Evolutionary conservation across 1,140 invertebrate genomes (phyloP), one percentile per base, ranked within the genome.

Genomic region (Sminthurinus signatus): DNA sequence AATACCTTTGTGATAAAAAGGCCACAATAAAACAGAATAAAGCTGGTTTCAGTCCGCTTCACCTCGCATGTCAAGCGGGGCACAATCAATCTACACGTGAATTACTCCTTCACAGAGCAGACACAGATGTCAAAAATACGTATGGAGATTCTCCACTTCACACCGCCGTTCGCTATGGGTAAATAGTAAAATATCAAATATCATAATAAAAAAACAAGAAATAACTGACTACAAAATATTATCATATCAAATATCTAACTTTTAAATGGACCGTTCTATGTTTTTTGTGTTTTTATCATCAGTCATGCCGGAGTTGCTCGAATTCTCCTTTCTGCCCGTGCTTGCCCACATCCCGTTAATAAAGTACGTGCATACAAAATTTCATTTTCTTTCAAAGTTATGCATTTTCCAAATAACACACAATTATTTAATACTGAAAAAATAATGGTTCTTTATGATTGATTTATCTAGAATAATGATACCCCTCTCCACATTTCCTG

Each of bases 71-170:
- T 50, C 60, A 58, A 56, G 61, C 58, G 75, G 93, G 94, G 0
- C 94, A 97, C 77, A 97, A 97, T 78, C 92, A 98, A 80, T 91
- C 88, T 65, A 91, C 90, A 67, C 77, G 94, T 44, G 89, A 93
- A 74, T 79, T 97, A 2, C 80, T 97, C 1, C 81, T 94, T 62
- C 86, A 89, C 25, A 91, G 90, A 0, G 90, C 88, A 50, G 86
- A 88, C 76, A 86, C 93, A 0, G 68, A 68, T 42, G 44, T 72
- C 29, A 59, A 58, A 42, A 72, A 72, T 56, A 68, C 70, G 2
- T 72, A 67, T 44, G 70, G 68, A n/a, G 63, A 72, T 55, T 63
- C 62, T 27, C 27, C 62, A 12, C 52, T 70, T 21, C 68, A 70
- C 57, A 72, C 68, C 14, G 32, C 23, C 21, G 62, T 68, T 12